Evolutionary conservation across 2,113 vertebrate genomes (phyloP), one percentile per base, ranked within the genome.

Genomic region (Hippocampus barbouri): DNA sequence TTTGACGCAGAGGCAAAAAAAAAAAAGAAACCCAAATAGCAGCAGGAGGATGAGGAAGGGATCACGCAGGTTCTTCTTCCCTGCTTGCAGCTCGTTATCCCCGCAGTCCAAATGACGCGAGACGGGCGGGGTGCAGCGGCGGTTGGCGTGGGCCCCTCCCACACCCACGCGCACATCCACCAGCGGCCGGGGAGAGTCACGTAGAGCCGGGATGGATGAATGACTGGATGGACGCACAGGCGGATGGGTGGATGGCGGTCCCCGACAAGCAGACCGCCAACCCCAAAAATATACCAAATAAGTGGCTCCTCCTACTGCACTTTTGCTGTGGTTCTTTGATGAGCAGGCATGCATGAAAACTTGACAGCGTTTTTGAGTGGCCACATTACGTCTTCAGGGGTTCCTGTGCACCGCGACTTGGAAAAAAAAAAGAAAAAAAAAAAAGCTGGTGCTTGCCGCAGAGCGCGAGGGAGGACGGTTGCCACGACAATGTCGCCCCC

Each of bases 1-100:
- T 90, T 91, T 90, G 85, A 82, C 88, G 90, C 88, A 91, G 88
- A 82, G 82, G 66, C 57, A 15, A 59, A 23, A 15, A 27, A 59
- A 34, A 30, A 34, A 34, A 4, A 34, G 30, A 34, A 4, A 4
- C 30, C 30, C 30, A 34, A 61, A 57, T 2, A 59, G n/a, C 47
- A 30, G 25, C 27, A 34, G 5, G 15, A 7, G 16, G 12, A 30
- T 5, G 25, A 60, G 27, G 59, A 60, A 34, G 25, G 23, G 25
- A 27, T 59, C 23, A 15, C 23, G 59, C 40, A n/a, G 2, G 18
- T 41, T 65, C 63, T 41, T 65, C 41, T 65, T 45, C n/a, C 63
- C 63, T 43, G 21, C 41, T 43, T 43, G 40, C 20, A 65, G 73
- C 47, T 87, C 77, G 69, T 79, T 79, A 79, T 82, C 81, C 84